A percentile compares a stretch with the other conserved stretches of the same genome.
phyloP scores from a whole-genome alignment of 2,797 vertebrate species.

The Diglossa cyanea region DNA sequence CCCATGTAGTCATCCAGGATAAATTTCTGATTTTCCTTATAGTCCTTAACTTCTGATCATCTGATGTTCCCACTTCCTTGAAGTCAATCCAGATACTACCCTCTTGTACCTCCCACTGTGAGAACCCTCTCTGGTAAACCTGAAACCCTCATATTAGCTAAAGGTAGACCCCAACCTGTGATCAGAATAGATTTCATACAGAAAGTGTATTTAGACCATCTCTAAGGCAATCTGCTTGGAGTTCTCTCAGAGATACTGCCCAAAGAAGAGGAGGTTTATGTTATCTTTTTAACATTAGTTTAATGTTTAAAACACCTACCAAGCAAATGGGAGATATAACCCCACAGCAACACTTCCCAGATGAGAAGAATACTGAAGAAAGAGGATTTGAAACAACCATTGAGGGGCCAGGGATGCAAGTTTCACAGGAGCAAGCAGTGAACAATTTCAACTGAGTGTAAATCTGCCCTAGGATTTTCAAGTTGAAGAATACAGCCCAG shows the following conservation, averaged over 20 bases:
- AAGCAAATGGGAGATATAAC: background rate
- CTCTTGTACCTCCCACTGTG: background rate
- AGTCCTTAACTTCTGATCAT: background rate
- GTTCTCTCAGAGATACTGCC: background rate
- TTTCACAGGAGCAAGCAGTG: background rate
- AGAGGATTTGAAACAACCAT: background rate
- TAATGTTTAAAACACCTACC: background rate
- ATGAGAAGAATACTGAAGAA: background rate
- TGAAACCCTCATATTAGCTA: background rate
- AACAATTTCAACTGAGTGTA: background rate
- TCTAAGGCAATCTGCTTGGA: background rate
- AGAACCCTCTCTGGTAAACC: background rate
- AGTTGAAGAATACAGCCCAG: background rate
- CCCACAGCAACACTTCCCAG: background rate
- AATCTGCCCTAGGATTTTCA: background rate
- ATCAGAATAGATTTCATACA: background rate
- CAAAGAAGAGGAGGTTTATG: background rate
- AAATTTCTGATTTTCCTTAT: background rate
- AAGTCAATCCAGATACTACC: background rate
- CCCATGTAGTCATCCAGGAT: background rate
- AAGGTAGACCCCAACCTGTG: background rate
- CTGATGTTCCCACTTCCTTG: background rate
- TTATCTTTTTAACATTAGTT: background rate
- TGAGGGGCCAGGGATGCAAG: background rate
- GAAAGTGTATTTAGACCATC: background rate